Base-by-base conservation (phyloP, 2,888 invertebrate species). In the Cephus runcator region DNA sequence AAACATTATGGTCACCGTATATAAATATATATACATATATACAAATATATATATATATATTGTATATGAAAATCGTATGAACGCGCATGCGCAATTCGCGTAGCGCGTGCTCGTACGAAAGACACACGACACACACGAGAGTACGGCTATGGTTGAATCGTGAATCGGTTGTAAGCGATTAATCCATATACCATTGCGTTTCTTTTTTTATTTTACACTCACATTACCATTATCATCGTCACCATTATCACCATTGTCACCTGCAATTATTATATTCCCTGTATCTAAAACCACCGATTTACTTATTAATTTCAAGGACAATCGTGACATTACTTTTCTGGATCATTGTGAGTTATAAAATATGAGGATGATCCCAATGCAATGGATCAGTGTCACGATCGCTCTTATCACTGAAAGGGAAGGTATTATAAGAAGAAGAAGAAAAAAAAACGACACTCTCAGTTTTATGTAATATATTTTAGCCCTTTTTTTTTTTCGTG, bases 91-190 rank as follows among this genome's bases (percentile, higher is more conserved):
- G 80, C 80, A 81, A 77, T 78, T 79, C 30, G 78, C 76, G 79
- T 80, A 79, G 81, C 78, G 73, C 73, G 30, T 31, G 71, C 77
- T 77, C 68, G 76, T 78, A 75, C 71, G 76, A 73, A 34, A 73
- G 73, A 69, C 34, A 69, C 40, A 73, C 36, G 73, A 75, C 40
- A 73, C 35, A 78, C 76, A 73, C 77, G 71, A 79, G 78, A 78
- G 81, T 78, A 79, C 81, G 81, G 82, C 85, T 89, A 89, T 90
- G 90, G 89, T 90, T 90, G 90, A 89, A 90, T 90, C 90, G 90
- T 90, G 90, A 90, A 88, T 87, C 85, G 83, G 83, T 86, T 85
- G 78, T 83, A 80, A 78, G 78, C 69, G 76, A 80, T 79, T 80
- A 77, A 77, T 31, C 77, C 31, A 68, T 31, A 78, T 76, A 36